Base-by-base conservation (phyloP, 2,888 invertebrate species). In the Drosophila demipolita region DNA sequence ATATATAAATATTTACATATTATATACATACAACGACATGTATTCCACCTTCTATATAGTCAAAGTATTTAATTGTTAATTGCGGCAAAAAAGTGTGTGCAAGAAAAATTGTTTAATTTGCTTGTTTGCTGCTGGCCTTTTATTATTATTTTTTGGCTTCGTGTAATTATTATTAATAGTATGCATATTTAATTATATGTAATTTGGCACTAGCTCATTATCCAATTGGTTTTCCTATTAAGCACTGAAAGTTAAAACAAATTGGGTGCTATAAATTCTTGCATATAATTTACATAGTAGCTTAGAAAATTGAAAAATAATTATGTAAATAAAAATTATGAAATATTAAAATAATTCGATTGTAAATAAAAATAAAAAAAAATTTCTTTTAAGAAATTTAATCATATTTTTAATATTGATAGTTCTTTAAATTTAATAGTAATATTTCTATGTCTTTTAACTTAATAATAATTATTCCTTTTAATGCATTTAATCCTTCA, bases 121-220 rank as follows among this genome's bases (percentile, higher is more conserved):
- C 15, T 63, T 63, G 29, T 3, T 26, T 26, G 12, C 20, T 20
- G 20, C 42, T 20, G 12, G 12, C 1, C 0, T 38, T 38, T 17
- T 8, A 6, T n/a, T 65, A 29, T 29, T 29, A 6, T 55, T 29
- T 33, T 54, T 49, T 60, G n/a, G 32, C 33, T 53, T 35, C 42
- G 77, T 48, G 54, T 66, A 80, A 70, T 64, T 62, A 73, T 63
- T 49, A 65, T 66, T 62, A 70, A 70, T 80, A 38, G 35, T 40
- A 29, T 33, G 17, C 26, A 38, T 40, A 60, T 55, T 75, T 78
- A 79, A 71, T 55, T 66, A 52, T 57, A 12, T 49, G 29, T 40
- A 42, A 42, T 73, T 73, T 55, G 67, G 26, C 55, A 29, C 40
- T 35, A 73, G 33, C 42, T 52, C 29, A 42, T 50, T 69, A 67